Conservation (phyloP, 2,113 vertebrate species). For the Rafetus swinhoei region DNA sequence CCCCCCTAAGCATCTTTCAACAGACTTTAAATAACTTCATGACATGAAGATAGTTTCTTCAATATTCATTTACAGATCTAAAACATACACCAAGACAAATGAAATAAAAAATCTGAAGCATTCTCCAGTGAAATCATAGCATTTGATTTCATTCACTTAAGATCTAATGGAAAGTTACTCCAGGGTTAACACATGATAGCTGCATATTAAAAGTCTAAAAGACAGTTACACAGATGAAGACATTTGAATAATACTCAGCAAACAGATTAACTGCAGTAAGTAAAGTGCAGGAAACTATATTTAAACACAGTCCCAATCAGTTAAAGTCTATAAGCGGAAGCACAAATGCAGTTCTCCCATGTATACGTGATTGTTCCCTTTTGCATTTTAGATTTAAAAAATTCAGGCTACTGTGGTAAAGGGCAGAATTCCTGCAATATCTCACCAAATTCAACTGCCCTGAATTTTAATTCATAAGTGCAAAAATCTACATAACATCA, state of each 20-base stretch:
- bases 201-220: background rate
- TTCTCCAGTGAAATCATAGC: background rate
- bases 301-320: background rate
- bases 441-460: background rate
- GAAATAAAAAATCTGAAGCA: background rate
- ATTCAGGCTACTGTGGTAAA: background rate
- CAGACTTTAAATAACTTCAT: background rate
- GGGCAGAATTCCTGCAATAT: slow-evolving; percentile 2
- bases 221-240: background rate
- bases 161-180: background rate
- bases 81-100: background rate
- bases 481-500: slow-evolving; percentile 29
- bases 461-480: slow-evolving; percentile 4
- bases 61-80: background rate
- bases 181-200: background rate
- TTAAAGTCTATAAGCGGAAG: background rate
- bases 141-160: background rate
- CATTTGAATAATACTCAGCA: background rate
- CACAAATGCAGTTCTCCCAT: background rate
- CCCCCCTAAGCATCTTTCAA: fast-evolving
- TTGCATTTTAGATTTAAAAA: background rate
- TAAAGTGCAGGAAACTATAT: slow-evolving; percentile 1
- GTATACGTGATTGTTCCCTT: background rate
- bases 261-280: background rate
- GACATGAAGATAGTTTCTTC: background rate